These are phyloP conservation scores for Microcebus jonahi DNA, from an alignment of 2,113 vertebrate genomes.

Conservation along the genomic window DNA sequence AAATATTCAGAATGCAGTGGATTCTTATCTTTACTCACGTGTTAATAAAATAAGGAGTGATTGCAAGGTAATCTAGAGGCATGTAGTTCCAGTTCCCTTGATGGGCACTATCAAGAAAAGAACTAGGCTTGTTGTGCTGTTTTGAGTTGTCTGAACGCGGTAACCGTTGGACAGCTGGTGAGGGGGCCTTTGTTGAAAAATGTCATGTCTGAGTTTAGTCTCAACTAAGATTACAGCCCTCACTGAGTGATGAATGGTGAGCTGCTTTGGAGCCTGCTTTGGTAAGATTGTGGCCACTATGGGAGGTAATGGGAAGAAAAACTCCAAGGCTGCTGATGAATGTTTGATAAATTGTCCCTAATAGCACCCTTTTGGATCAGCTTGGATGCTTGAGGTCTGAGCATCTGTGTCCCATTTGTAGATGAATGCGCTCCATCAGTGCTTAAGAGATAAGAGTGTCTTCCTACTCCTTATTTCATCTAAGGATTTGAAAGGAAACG, in stretches of 20 bases:
- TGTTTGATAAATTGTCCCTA: accelerated
- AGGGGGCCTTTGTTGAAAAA: slow-evolving; percentile 8
- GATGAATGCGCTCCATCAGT: background rate
- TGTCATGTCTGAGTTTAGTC: background rate
- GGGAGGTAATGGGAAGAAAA: background rate
- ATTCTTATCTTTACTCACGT: background rate
- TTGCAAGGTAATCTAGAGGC: background rate
- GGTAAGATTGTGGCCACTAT: background rate
- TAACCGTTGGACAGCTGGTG: background rate
- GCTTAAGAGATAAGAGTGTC: background rate
- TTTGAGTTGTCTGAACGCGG: background rate
- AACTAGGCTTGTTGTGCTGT: background rate
- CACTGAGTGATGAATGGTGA: background rate
- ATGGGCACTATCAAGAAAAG: background rate
- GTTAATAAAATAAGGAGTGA: background rate
- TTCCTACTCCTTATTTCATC: background rate
- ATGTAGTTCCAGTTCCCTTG: background rate
- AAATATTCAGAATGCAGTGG: background rate
- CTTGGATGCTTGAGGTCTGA: background rate
- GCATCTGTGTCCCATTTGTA: background rate
- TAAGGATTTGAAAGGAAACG: background rate
- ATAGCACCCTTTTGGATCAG: background rate
- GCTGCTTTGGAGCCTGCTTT: background rate
- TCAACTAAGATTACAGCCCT: background rate
- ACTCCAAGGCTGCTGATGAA: background rate